Evolutionary conservation across 2,888 invertebrate species (phyloP).

Genomic region (Pandemis corylana): DNA sequence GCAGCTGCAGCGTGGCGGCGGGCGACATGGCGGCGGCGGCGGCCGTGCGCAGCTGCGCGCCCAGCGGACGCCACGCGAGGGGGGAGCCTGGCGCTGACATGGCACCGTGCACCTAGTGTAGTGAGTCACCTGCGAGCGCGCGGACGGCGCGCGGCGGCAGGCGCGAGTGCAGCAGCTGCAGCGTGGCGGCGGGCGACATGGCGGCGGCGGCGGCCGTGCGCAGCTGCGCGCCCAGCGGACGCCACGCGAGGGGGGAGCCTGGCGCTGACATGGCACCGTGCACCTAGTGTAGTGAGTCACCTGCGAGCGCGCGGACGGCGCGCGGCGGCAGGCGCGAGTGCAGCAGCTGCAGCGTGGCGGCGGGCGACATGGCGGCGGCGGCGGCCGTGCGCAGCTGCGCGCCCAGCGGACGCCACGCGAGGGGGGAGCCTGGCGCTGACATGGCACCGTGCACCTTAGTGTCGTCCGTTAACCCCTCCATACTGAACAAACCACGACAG

Average conservation of each 20-base stretch:
- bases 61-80: slow-evolving; percentile 71
- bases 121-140: slow-evolving; percentile 78
- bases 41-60: slow-evolving; percentile 89
- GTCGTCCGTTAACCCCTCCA: slow-evolving; percentile 89
- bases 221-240: slow-evolving; percentile 87
- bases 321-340: slow-evolving; percentile 90
- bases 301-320: slow-evolving; percentile 86
- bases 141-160: slow-evolving; percentile 87
- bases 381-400: slow-evolving; percentile 91
- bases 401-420: slow-evolving; percentile 76
- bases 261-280: no score
- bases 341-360: slow-evolving; percentile 90
- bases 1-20: slow-evolving; percentile 89
- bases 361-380: slow-evolving; percentile 91
- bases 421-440: slow-evolving; percentile 24
- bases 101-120: no score
- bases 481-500: slow-evolving; percentile 52
- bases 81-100: no score
- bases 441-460: slow-evolving; percentile 78
- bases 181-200: slow-evolving; percentile 91
- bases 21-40: slow-evolving; percentile 93
- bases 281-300: background rate
- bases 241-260: slow-evolving; percentile 48
- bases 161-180: slow-evolving; percentile 90
- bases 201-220: slow-evolving; percentile 92